These are phyloP conservation scores for Cichlasoma orientale DNA, from an alignment of 2,797 vertebrate genomes.

Conservation along the genomic window DNA sequence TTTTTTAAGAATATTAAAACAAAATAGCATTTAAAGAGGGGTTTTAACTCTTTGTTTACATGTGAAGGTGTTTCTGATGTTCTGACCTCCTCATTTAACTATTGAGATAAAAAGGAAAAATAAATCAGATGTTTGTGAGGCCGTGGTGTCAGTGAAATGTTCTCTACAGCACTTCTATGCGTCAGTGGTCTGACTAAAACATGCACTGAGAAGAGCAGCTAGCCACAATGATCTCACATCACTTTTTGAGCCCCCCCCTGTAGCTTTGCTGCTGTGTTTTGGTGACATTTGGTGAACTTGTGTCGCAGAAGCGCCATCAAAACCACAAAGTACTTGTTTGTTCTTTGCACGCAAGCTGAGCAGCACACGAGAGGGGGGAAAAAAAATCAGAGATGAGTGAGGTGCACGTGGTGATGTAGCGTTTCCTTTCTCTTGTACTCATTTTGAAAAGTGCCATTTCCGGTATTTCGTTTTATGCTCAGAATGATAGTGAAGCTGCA, in stretches of 20 bases:
- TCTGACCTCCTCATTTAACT: background rate
- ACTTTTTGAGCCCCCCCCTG: background rate
- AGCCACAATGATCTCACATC: accelerated
- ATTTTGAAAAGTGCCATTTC: slow-evolving; percentile 14
- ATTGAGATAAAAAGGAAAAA: background rate
- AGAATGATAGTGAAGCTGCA: background rate
- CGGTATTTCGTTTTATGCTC: background rate
- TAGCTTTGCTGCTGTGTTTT: background rate
- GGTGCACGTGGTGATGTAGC: background rate
- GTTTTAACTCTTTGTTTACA: background rate
- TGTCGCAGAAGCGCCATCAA: background rate
- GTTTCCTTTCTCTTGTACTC: slow-evolving; percentile 6
- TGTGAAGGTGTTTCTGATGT: background rate
- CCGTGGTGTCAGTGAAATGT: background rate
- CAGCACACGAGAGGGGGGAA: background rate
- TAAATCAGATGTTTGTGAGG: background rate
- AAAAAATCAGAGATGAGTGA: background rate
- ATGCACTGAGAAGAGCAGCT: accelerated
- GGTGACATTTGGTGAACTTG: background rate
- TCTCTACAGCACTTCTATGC: background rate
- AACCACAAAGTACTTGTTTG: background rate
- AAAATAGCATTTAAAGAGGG: background rate
- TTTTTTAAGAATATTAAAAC: background rate
- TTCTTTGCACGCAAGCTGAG: background rate
- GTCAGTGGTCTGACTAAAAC: background rate